Evolutionary conservation across 2,797 vertebrate species (phyloP).

Genomic region (Cossypha dichroa): DNA sequence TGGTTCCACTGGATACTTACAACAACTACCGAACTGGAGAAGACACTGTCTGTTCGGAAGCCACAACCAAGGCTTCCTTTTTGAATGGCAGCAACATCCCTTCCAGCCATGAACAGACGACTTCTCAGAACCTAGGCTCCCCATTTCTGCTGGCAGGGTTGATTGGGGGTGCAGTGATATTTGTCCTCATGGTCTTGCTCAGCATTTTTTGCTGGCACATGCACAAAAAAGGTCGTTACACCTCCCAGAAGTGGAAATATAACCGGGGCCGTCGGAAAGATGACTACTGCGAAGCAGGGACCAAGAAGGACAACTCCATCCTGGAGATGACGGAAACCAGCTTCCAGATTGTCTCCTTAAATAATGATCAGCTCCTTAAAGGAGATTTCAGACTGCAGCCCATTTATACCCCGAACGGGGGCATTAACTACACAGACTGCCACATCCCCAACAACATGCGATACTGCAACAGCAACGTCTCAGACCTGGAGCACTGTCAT

Average conservation of each 20-base stretch:
- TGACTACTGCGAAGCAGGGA: constrained; percentile 93
- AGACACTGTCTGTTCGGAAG: constrained; percentile 93
- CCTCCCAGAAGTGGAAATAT: constrained; percentile 97
- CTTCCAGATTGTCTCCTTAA: constrained; percentile 99
- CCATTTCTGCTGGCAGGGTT: constrained; percentile 90
- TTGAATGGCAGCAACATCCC: constrained; percentile 81
- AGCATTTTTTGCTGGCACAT: constrained; percentile 92
- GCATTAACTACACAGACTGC: constrained; percentile 96
- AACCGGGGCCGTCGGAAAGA: constrained; percentile 96
- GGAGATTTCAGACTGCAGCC: constrained; percentile 95
- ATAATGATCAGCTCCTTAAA: constrained; percentile 99
- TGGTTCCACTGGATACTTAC: constrained; percentile 91
- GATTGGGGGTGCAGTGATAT: constrained; percentile 91
- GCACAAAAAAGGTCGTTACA: constrained; percentile 95
- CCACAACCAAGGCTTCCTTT: constrained; percentile 88
- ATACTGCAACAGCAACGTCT: constrained; percentile 93
- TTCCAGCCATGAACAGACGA: constrained; percentile 87
- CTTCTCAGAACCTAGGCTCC: constrained; percentile 88
- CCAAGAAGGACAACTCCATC: constrained; percentile 97
- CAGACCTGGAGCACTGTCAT: constrained; percentile 91
- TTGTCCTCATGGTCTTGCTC: constrained; percentile 89
- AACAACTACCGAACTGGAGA: constrained; percentile 90
- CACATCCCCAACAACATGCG: constrained; percentile 97
- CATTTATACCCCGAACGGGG: constrained; percentile 97
- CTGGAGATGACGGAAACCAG: constrained; percentile 99